These are phyloP conservation scores for Luehdorfia chinensis DNA, from an alignment of 1,140 invertebrate genomes.

Conservation along the genomic window DNA sequence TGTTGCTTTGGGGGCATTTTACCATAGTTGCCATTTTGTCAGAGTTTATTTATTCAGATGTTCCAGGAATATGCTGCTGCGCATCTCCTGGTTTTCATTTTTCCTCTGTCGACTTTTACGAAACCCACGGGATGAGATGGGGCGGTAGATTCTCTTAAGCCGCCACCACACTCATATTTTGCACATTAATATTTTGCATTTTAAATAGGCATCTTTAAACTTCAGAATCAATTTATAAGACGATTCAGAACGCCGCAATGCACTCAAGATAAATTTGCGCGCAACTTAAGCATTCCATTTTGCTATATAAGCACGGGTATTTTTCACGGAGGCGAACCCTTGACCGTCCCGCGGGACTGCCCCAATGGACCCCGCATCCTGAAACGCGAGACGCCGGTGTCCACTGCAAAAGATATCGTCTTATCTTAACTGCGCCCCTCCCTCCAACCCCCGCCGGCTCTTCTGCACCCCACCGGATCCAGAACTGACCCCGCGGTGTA, in stretches of 20 bases:
- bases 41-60: too few species aligned
- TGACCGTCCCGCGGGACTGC: slow-evolving; percentile 17
- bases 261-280: slow-evolving; percentile 7
- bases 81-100: too few species aligned
- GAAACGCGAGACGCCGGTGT: slow-evolving; percentile 23
- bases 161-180: too few species aligned
- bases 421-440: slow-evolving; percentile 24
- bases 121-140: too few species aligned
- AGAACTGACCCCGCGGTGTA: slow-evolving; percentile 21
- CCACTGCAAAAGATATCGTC: slow-evolving; percentile 22
- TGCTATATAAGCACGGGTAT: slow-evolving; percentile 14
- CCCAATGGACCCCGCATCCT: slow-evolving; percentile 20
- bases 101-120: too few species aligned
- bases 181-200: too few species aligned
- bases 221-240: too few species aligned
- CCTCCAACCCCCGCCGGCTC: not conserved
- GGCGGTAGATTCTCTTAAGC: too few species aligned
- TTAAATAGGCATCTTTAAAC: too few species aligned
- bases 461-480: not conserved
- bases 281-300: slow-evolving; percentile 10
- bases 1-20: too few species aligned
- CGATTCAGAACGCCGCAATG: slow-evolving; percentile 9
- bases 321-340: slow-evolving; percentile 22
- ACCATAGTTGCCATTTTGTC: too few species aligned
- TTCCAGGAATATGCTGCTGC: too few species aligned